Evolutionary conservation across 2,113 vertebrate species (phyloP).

Genomic region (Bagarius yarrelli): DNA sequence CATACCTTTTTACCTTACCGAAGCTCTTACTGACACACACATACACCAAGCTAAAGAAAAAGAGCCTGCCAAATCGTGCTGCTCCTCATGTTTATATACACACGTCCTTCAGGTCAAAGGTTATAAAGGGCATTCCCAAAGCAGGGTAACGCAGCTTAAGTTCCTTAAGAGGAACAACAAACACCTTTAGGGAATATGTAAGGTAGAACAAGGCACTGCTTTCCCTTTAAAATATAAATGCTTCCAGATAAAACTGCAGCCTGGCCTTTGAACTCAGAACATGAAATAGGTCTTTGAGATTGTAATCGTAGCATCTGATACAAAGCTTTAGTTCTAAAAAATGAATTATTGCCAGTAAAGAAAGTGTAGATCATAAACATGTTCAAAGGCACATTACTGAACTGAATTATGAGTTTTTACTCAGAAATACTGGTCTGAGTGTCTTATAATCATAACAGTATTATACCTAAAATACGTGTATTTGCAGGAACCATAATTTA

Average conservation of each 20-base stretch:
- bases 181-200: not conserved
- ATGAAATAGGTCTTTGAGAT: not conserved
- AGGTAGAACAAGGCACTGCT: not conserved
- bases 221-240: constrained; percentile 7
- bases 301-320: not conserved
- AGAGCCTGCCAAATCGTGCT: too few species aligned
- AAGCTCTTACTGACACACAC: too few species aligned
- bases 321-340: not conserved
- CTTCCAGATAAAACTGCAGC: not conserved
- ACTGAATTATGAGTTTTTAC: not conserved
- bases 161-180: too few species aligned
- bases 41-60: too few species aligned
- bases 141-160: too few species aligned
- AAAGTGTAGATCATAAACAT: not conserved
- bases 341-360: not conserved
- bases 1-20: too few species aligned
- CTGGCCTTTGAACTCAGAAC: not conserved
- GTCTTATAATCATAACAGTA: not conserved
- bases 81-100: too few species aligned
- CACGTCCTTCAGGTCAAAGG: too few species aligned
- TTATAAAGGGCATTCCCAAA: too few species aligned
- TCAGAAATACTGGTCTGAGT: not conserved
- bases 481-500: not conserved
- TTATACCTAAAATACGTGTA: not conserved
- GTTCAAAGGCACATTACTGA: not conserved